These are phyloP conservation scores for Escarpia spicata DNA, from an alignment of 2,888 invertebrate genomes.

Conservation along the genomic window DNA sequence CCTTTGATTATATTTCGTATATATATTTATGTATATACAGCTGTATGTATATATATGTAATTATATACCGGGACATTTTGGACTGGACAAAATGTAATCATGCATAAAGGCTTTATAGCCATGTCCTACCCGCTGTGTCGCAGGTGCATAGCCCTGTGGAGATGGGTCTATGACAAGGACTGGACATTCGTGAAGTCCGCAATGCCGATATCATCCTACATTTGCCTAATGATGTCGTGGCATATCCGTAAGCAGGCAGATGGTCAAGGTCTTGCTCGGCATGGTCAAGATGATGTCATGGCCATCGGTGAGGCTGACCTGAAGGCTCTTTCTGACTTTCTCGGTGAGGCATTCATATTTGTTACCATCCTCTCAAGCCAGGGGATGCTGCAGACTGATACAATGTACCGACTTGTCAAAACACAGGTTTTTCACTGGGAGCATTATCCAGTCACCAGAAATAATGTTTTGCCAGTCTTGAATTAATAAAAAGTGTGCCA, in stretches of 20 bases:
- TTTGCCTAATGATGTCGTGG: background rate
- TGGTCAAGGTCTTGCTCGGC: conserved; percentile 64
- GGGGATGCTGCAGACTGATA: no score
- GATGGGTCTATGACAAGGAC: background rate
- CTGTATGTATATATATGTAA: no score
- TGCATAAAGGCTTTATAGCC: no score
- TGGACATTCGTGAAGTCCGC: conserved; percentile 42
- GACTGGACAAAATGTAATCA: no score
- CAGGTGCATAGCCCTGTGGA: background rate
- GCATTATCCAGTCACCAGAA: no score
- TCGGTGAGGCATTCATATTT: conserved; percentile 48
- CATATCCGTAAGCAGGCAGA: conserved; percentile 18
- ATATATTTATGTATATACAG: no score
- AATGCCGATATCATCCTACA: background rate
- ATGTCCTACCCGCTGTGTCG: background rate
- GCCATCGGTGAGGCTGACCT: conserved; percentile 58
- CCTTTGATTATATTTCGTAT: no score
- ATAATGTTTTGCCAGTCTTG: no score
- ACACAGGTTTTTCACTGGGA: no score
- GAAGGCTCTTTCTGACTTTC: conserved; percentile 57
- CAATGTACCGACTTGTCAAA: no score
- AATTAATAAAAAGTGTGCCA: no score
- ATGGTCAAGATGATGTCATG: conserved; percentile 60
- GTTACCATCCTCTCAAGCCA: background rate
- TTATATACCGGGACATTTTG: no score